Percentiles rank a stretch among this genome's conserved stretches.
These are phyloP conservation scores for Aramus guarauna DNA, from an alignment of 2,113 vertebrate species.

Conservation along the genomic window DNA sequence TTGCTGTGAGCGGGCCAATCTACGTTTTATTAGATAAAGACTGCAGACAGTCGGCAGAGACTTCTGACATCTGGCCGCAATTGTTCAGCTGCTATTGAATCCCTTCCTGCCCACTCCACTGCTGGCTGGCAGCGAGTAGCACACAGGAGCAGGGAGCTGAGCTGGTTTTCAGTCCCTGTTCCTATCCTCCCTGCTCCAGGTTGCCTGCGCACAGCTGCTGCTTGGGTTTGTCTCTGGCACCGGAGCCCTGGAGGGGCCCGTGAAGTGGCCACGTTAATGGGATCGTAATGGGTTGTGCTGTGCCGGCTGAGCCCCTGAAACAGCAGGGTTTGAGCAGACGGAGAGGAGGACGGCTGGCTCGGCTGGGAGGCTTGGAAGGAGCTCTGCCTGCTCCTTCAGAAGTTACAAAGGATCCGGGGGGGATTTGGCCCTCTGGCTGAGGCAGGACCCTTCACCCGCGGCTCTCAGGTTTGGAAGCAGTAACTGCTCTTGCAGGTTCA, in stretches of 20 bases:
- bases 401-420: neutral
- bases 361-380: neutral
- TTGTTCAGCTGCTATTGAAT: neutral
- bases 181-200: neutral
- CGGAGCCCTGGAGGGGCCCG: neutral
- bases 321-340: neutral
- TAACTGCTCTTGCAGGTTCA: neutral
- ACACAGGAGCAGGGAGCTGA: neutral
- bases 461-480: neutral
- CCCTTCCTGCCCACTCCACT: neutral
- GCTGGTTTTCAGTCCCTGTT: neutral
- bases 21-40: neutral
- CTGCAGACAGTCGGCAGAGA: neutral
- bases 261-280: neutral
- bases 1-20: neutral
- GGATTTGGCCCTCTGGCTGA: neutral
- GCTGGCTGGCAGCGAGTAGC: neutral
- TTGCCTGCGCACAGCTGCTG: neutral
- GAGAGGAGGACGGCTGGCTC: neutral
- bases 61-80: neutral
- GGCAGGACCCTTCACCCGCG: neutral
- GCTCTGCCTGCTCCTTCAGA: neutral
- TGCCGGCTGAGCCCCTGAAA: constrained; percentile 6
- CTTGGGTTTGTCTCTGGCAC: neutral
- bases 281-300: neutral